Evolutionary conservation across 2,888 invertebrate genomes (phyloP), one percentile per base, ranked within the genome.

Genomic region (Ectropis crepuscularia): DNA sequence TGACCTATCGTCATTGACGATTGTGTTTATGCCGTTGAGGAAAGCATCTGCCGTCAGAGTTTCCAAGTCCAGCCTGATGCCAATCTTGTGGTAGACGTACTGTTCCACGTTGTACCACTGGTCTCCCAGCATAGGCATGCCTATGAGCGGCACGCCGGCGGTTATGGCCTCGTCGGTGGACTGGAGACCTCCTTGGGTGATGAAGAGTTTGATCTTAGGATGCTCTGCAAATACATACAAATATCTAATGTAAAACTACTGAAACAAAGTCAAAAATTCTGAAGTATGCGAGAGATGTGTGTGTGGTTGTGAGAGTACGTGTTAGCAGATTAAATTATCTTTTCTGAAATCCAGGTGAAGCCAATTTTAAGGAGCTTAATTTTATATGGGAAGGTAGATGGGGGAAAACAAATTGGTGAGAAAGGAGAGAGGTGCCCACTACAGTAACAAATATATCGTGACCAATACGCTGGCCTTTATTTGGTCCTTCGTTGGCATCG

Each of bases 151-250:
- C 5, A 85, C 79, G 12, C 79, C 77, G 6, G 81, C 80, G 8
- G 76, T 74, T 12, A 89, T 81, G 0, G 86, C 80, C 72, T 89
- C 88, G 67, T 87, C 86, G 0, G 85, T 76, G 0, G 88, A 87
- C 66, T 87, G 87, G 6, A 86, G 59, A 0, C 89, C 89, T 51
- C 85, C 86, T 80, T 88, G 89, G 0, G 84, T 86, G 10, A 88
- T 79, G 63, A 89, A 90, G 4, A 86, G 61, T 70, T 87, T 88
- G 5, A 89, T 57, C 57, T 90, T 89, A 9, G 83, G 81, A 69
- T 90, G 89, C 43, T 68, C 80, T 80, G 69, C 11, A 42, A 57
- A 37, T 16, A n/a, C 11, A 11, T 7, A 6, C 6, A 48, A 5
- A 37, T 6, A 48, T 16, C 8, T 39, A 5, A 5, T n/a, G 38